Evolutionary conservation across 2,113 vertebrate species (phyloP).

Genomic region (Monopterus albus): DNA sequence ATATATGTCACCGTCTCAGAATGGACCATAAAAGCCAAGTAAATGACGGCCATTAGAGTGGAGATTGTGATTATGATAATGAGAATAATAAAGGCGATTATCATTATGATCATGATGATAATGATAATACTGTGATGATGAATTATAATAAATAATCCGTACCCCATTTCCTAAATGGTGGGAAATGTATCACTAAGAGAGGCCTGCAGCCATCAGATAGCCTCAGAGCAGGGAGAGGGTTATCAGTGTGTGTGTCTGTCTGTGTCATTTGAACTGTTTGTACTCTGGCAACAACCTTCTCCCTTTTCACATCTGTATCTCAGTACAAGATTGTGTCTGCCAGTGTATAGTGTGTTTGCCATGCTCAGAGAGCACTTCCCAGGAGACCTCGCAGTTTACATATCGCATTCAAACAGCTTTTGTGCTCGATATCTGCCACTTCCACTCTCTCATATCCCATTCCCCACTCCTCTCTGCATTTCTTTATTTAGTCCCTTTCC

Average conservation of each 20-base stretch:
- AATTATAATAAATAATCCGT: conserved; percentile 80
- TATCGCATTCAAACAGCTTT: conserved; percentile 77
- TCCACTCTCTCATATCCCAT: conserved; percentile 41
- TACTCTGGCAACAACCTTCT: conserved; percentile 47
- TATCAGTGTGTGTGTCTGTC: conserved; percentile 23
- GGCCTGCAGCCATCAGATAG: conserved; percentile 58
- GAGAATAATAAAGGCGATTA: conserved; percentile 84
- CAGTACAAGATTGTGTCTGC: conserved; percentile 54
- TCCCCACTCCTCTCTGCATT: not conserved
- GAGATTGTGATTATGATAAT: conserved; percentile 84
- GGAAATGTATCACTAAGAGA: conserved; percentile 71
- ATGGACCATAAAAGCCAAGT: conserved; percentile 81
- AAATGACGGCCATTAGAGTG: conserved; percentile 76
- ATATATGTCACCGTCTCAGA: conserved; percentile 73
- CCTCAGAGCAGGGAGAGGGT: conserved; percentile 34
- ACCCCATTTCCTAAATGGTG: conserved; percentile 77
- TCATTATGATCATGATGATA: conserved; percentile 80
- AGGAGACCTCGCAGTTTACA: conserved; percentile 72
- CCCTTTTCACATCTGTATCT: conserved; percentile 57
- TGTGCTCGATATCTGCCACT: conserved; percentile 67
- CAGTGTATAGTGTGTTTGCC: conserved; percentile 45
- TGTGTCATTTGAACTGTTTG: conserved; percentile 56
- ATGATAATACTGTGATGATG: conserved; percentile 79
- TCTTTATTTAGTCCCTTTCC: conserved; percentile 29
- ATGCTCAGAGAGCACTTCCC: conserved; percentile 64